A percentile compares a stretch with the other conserved stretches of the same genome.
phyloP scores from a whole-genome alignment of 2,113 vertebrate genomes.

The Prionailurus bengalensis region DNA sequence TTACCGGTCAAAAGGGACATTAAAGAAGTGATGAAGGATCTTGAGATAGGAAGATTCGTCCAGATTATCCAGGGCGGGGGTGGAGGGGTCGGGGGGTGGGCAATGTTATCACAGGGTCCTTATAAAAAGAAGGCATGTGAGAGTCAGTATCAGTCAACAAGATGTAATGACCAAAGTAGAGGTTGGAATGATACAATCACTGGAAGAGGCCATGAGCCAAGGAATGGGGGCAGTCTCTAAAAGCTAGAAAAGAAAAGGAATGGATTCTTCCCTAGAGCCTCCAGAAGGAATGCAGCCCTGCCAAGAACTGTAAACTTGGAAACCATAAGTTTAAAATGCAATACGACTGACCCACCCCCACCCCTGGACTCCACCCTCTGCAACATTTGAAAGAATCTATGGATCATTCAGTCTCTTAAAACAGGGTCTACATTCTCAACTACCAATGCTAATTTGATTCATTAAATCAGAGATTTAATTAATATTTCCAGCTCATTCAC shows the following conservation, averaged over 20 bases:
- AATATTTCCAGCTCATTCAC: neutral
- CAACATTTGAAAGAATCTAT: neutral
- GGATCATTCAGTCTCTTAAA: neutral
- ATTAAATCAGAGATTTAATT: slow-evolving; percentile 17
- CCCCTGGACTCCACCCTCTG: neutral
- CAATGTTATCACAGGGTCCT: neutral
- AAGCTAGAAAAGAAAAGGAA: neutral
- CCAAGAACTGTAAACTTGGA: neutral
- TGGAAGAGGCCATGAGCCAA: neutral
- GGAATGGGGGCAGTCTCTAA: neutral
- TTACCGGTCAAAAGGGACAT: neutral
- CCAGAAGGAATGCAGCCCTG: neutral
- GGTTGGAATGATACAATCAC: neutral
- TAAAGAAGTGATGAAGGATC: neutral
- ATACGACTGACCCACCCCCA: neutral
- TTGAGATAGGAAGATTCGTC: neutral
- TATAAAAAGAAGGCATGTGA: neutral
- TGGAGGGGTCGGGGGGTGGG: too few species aligned
- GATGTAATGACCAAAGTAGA: neutral
- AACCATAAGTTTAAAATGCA: neutral
- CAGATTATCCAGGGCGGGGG: neutral
- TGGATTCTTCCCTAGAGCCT: neutral
- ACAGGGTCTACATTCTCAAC: neutral
- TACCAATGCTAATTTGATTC: slow-evolving; percentile 29
- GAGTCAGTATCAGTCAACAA: neutral